These are phyloP conservation scores for Empidonax traillii DNA, from an alignment of 2,113 vertebrate genomes.

Conservation along the genomic window DNA sequence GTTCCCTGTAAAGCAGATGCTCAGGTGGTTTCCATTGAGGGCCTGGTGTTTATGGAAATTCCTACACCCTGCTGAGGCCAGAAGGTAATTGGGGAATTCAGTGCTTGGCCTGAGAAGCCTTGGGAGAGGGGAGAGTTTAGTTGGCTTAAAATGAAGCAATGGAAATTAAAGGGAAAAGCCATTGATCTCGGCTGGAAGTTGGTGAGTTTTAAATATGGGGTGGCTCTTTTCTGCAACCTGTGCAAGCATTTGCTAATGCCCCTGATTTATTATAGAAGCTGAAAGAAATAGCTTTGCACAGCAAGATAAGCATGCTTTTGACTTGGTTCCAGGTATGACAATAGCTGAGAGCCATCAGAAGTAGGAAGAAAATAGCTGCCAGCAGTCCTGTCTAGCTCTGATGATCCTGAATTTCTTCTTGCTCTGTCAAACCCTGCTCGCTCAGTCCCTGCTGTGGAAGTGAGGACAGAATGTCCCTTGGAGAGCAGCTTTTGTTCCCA, in stretches of 20 bases:
- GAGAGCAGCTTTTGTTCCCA: background rate
- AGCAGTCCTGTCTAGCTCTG: background rate
- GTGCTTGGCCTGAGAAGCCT: rapidly evolving
- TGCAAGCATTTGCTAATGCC: background rate
- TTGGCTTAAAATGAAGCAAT: background rate
- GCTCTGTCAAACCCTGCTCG: background rate
- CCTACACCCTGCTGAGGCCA: background rate
- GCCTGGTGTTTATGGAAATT: background rate
- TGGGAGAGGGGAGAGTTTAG: background rate
- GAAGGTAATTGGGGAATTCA: background rate
- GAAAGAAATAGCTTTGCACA: background rate
- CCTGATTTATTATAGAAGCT: background rate
- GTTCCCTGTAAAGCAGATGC: background rate
- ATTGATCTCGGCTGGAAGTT: background rate
- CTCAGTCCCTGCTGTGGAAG: background rate
- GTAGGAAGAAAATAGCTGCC: background rate
- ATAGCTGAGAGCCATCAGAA: background rate
- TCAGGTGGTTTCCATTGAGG: background rate
- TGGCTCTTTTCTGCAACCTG: background rate
- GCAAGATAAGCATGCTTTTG: background rate
- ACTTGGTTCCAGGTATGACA: conserved; percentile 33
- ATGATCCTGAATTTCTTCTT: background rate
- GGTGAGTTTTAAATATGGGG: background rate
- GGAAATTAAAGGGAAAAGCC: rapidly evolving
- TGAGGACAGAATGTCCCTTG: background rate